Evolutionary conservation across 1,140 invertebrate species (phyloP), one percentile per base, ranked within the genome.

Genomic region (Tetragnatha versicolor): DNA sequence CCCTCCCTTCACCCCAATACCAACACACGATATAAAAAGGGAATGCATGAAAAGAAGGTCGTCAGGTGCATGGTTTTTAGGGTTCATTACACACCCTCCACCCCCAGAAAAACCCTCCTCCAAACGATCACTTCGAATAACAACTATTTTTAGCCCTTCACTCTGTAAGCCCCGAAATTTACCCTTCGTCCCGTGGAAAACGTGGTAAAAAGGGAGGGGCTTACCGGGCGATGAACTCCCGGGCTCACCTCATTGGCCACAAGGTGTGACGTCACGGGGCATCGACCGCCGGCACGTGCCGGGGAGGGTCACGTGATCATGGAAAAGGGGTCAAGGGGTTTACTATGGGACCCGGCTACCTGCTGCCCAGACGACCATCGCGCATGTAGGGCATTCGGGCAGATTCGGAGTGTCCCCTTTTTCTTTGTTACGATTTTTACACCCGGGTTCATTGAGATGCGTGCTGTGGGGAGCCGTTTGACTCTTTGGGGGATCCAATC

Each of bases 231-330:
- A 53, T 53, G 66, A 14, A n/a, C 47, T 31, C 55, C 35, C 33
- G 7, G 7, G 12, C 14, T 22, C n/a, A 5, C 49, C 22, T 20
- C 7, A 69, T 69, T 69, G 66, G 66, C 37, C 37, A 12, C 33
- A 7, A 7, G 22, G 25, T 49, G 49, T 69, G 47, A 53, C 45
- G 35, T 1, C 17, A 22, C 49, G 29, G 49, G 47, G 66, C 66
- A 53, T 69, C 66, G 66, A 69, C 66, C 66, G 66, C 2, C 49
- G 33, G 49, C 66, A 69, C 66, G 66, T 69, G 66, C 66, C 66
- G 55, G 47, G 51, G 31, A 53, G 35, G 66, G 66, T 69, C 66
- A 49, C 66, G 66, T 69, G 66, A 63, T n/a, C n/a, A n/a, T 7
- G 22, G 3, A 33, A 69, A 69, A 69, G 29, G 29, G 42, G 47